These are phyloP conservation scores for Eciton burchellii DNA, from an alignment of 1,140 invertebrate species.

Conservation along the genomic window DNA sequence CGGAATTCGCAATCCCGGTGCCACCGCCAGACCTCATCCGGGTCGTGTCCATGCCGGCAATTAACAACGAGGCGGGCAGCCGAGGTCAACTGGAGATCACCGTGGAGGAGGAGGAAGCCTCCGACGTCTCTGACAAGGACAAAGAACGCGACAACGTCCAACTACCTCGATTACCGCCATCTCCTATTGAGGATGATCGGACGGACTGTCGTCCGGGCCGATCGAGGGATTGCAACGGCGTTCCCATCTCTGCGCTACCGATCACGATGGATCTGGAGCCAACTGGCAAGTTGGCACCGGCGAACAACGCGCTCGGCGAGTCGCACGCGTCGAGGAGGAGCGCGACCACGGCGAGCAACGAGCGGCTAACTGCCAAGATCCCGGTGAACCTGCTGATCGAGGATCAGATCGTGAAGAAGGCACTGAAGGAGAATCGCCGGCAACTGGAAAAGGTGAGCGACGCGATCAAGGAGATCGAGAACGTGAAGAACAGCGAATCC, in stretches of 20 bases:
- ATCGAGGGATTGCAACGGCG: constrained; percentile 76
- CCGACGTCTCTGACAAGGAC: constrained; percentile 78
- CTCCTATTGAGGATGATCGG: constrained; percentile 55
- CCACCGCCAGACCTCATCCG: constrained; percentile 88
- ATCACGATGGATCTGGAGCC: not conserved
- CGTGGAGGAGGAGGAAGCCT: constrained; percentile 79
- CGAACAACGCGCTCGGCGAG: constrained; percentile 60
- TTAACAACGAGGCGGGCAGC: constrained; percentile 84
- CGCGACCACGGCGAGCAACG: constrained; percentile 19
- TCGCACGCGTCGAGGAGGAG: constrained; percentile 42
- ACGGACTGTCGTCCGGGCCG: not conserved
- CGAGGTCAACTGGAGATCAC: constrained; percentile 76
- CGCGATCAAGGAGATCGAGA: constrained; percentile 84
- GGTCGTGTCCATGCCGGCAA: constrained; percentile 89
- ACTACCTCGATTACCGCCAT: constrained; percentile 46
- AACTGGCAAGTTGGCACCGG: constrained; percentile 56
- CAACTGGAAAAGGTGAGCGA: constrained; percentile 84
- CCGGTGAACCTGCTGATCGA: constrained; percentile 83
- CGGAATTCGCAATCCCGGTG: constrained; percentile 85
- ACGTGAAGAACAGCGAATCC: constrained; percentile 80
- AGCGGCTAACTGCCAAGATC: constrained; percentile 78
- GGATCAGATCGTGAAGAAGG: constrained; percentile 84
- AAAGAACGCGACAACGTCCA: constrained; percentile 68
- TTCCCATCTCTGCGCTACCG: not conserved
- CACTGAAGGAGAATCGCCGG: constrained; percentile 82